Evolutionary conservation across 2,797 vertebrate genomes (phyloP).

Genomic region (Notoglanidium macrostoma): DNA sequence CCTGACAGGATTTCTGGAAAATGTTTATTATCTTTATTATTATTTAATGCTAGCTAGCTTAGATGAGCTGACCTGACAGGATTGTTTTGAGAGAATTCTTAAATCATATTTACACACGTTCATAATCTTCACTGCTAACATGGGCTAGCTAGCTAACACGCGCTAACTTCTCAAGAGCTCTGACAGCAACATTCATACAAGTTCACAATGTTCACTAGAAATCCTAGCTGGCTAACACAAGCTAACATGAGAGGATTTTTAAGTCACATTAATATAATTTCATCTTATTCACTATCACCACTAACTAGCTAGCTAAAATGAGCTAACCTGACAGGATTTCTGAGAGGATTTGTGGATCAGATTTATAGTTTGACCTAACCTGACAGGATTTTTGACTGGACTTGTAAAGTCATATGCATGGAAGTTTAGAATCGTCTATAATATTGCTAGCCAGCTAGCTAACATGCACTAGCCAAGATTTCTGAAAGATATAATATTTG

Average conservation of each 20-base stretch:
- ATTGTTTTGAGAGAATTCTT: background rate
- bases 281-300: background rate
- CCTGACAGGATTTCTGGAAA: background rate
- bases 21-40: background rate
- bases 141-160: background rate
- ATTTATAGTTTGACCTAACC: background rate
- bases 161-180: background rate
- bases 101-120: background rate
- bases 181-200: background rate
- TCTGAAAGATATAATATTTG: background rate
- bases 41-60: background rate
- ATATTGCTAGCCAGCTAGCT: background rate
- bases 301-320: background rate
- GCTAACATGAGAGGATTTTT: background rate
- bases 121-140: background rate
- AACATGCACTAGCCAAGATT: background rate
- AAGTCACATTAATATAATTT: background rate
- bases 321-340: background rate
- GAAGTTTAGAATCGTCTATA: background rate
- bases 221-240: background rate
- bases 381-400: constrained; percentile 1
- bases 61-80: background rate
- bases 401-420: background rate
- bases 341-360: background rate
- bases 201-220: background rate